Evolutionary conservation across 2,888 invertebrate genomes (phyloP).

Genomic region (Coelinius sp.): DNA sequence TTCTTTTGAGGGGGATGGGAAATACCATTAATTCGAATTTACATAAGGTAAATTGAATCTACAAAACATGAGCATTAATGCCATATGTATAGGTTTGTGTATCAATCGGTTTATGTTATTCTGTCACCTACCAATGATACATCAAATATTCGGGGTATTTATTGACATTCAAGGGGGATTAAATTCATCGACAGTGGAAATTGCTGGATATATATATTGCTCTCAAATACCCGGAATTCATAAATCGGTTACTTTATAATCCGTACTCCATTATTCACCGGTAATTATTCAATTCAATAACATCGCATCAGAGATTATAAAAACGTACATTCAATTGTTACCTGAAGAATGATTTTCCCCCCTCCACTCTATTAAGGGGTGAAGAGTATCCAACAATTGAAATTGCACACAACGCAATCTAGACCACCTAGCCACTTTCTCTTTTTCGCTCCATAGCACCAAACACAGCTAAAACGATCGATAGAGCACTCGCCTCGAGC

Average conservation of each 20-base stretch:
- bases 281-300: conserved; percentile 4
- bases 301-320: background rate
- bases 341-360: background rate
- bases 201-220: background rate
- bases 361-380: background rate
- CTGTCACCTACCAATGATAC: background rate
- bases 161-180: background rate
- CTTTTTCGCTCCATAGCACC: conserved; percentile 60
- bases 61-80: background rate
- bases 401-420: conserved; percentile 33
- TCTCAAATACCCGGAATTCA: background rate
- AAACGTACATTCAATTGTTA: conserved; percentile 2
- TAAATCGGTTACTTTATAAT: background rate
- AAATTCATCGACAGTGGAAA: background rate
- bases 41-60: background rate
- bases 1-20: background rate
- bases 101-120: background rate
- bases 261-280: background rate
- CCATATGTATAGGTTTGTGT: background rate
- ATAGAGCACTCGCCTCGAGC: conserved; percentile 49
- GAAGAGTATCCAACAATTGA: conserved; percentile 27
- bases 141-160: background rate
- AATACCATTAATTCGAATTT: background rate
- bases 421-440: conserved; percentile 60
- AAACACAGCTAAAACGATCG: conserved; percentile 49